Evolutionary conservation across 2,888 invertebrate genomes (phyloP), one percentile per base, ranked within the genome.

Genomic region (Drosophila leonis): DNA sequence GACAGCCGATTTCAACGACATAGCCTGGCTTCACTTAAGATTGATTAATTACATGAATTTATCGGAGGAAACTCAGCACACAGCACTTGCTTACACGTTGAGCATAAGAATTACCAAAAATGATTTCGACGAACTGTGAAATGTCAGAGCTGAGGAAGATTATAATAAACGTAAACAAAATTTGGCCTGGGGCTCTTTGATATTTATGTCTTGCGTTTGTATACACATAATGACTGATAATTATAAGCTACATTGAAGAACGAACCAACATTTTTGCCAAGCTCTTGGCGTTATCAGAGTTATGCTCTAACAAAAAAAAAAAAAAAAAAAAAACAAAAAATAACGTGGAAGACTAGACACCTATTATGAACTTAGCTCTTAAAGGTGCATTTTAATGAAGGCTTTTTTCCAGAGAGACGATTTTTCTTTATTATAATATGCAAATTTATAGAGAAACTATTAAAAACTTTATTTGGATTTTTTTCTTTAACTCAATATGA

Each of bases 21-120:
- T 6, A 7, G 39, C 29, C 20, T 27, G 52, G 44, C 48, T 52
- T 72, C 52, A 64, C 60, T 70, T 65, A 24, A 61, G 64, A 65
- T 82, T 86, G 83, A 88, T 85, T 81, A 85, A 86, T 83, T 81
- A 73, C 68, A 39, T 24, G 48, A 52, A 33, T 63, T 57, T 48
- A 65, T 56, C 55, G 49, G 37, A 49, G 56, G 65, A 59, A 52
- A 49, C 15, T 27, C 42, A 15, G 37, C 66, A 27, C 27, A 9
- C 51, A 24, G 15, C 29, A 20, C 29, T 44, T 44, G 49, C 56
- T 41, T n/a, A 37, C 33, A 49, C 33, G n/a, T 27, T 5, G n/a
- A 18, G 46, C 72, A 52, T 52, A 60, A 41, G 44, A 18, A 56
- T 18, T 35, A 29, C 27, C 24, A 64, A 55, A 60, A 54, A 61